Evolutionary conservation across 2,888 invertebrate genomes (phyloP).

Genomic region (Bursaphelenchus okinawaensis): DNA sequence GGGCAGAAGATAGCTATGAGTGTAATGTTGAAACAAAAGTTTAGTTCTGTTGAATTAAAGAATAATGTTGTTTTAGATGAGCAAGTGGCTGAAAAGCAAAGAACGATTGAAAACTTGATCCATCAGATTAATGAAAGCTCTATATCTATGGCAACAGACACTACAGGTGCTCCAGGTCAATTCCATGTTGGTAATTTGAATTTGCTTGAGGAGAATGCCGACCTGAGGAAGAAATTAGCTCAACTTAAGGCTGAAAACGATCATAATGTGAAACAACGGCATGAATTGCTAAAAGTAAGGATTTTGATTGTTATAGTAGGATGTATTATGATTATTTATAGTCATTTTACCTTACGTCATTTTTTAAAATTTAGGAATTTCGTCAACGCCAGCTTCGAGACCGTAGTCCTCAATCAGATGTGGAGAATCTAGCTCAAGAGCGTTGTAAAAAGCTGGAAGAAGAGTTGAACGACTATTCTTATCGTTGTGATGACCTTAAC

Average conservation of each 20-base stretch:
- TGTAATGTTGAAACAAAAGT: too few species aligned
- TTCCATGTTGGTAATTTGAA: background rate
- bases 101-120: background rate
- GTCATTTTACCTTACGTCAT: too few species aligned
- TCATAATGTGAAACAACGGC: background rate
- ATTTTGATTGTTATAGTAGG: too few species aligned
- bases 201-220: conserved; percentile 1
- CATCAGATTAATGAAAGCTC: background rate
- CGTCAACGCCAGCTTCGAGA: background rate
- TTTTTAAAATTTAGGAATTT: background rate
- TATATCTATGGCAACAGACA: background rate
- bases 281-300: conserved; percentile 2
- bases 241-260: conserved; percentile 6
- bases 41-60: too few species aligned
- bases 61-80: conserved; percentile 11
- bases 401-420: background rate
- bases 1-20: too few species aligned
- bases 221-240: conserved; percentile 1
- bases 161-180: background rate
- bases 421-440: background rate
- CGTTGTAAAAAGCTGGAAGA: background rate
- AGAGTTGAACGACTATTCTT: background rate
- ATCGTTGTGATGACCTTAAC: background rate
- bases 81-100: background rate
- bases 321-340: too few species aligned